phyloP scores from a whole-genome alignment of 2,888 invertebrate species.

The Axea sp. region DNA sequence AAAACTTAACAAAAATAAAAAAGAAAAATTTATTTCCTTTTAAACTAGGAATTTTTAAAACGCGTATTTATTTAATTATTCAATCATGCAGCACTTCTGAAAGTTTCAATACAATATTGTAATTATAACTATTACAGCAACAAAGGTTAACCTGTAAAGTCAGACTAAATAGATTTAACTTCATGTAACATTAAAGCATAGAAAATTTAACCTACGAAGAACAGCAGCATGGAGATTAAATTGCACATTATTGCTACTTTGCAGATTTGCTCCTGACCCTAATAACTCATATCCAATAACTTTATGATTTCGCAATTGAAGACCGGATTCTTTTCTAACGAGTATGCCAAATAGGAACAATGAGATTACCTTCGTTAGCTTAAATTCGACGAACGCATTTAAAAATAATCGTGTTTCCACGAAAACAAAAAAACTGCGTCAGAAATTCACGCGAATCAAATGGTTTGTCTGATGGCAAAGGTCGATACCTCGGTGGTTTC shows the following conservation, averaged over 20 bases:
- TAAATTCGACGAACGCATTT: background rate
- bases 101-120: background rate
- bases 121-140: slow-evolving; percentile 15
- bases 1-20: too few species aligned
- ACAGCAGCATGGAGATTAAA: too few species aligned
- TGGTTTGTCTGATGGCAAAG: slow-evolving; percentile 2
- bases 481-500: slow-evolving; percentile 20
- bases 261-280: slow-evolving; percentile 50
- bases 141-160: slow-evolving; percentile 37
- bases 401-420: background rate
- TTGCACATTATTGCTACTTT: slow-evolving; percentile 38
- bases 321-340: background rate
- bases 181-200: slow-evolving; percentile 10
- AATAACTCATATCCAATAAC: slow-evolving; percentile 50
- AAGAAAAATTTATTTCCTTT: too few species aligned
- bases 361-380: background rate
- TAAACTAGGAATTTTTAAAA: too few species aligned
- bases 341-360: background rate
- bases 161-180: slow-evolving; percentile 36
- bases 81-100: too few species aligned
- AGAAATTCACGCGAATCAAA: slow-evolving; percentile 4
- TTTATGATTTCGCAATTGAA: slow-evolving; percentile 37
- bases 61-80: too few species aligned
- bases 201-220: slow-evolving; percentile 15
- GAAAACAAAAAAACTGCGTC: too few species aligned